Evolutionary conservation across 2,113 vertebrate genomes (phyloP).

Genomic region (Neolamprologus kungweensis): DNA sequence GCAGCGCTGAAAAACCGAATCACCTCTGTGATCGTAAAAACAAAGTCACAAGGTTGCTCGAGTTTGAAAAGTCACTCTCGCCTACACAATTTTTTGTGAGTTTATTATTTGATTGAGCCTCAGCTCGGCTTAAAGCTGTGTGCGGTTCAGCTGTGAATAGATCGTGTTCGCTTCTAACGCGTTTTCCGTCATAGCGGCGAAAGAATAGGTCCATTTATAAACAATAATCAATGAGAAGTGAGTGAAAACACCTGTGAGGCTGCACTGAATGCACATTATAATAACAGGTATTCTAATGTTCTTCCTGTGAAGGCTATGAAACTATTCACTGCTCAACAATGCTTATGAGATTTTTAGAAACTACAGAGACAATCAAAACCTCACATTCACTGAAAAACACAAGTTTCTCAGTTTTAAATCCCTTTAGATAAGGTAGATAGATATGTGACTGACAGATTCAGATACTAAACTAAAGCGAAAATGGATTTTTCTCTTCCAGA

Average conservation of each 20-base stretch:
- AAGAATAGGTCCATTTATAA: neutral
- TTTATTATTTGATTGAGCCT: neutral
- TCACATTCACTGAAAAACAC: neutral
- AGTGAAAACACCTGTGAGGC: neutral
- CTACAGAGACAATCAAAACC: neutral
- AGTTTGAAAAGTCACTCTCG: neutral
- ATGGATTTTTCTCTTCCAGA: neutral
- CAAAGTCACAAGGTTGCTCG: neutral
- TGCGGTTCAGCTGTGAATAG: neutral
- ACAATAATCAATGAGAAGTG: neutral
- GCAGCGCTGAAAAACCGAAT: neutral
- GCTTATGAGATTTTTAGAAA: neutral
- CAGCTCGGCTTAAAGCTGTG: neutral
- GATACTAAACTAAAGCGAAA: neutral
- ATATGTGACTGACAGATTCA: neutral
- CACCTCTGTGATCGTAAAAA: neutral
- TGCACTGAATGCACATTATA: neutral
- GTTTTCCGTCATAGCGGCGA: neutral
- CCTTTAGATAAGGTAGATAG: accelerated
- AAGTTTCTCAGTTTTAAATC: neutral
- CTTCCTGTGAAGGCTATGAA: neutral
- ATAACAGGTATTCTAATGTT: neutral
- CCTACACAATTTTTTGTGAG: neutral
- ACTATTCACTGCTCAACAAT: neutral
- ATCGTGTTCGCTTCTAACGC: neutral